A percentile compares a stretch with the other conserved stretches of the same genome.
Evolutionary conservation across 2,888 invertebrate genomes (phyloP).

Genomic region (Beris chalybata): DNA sequence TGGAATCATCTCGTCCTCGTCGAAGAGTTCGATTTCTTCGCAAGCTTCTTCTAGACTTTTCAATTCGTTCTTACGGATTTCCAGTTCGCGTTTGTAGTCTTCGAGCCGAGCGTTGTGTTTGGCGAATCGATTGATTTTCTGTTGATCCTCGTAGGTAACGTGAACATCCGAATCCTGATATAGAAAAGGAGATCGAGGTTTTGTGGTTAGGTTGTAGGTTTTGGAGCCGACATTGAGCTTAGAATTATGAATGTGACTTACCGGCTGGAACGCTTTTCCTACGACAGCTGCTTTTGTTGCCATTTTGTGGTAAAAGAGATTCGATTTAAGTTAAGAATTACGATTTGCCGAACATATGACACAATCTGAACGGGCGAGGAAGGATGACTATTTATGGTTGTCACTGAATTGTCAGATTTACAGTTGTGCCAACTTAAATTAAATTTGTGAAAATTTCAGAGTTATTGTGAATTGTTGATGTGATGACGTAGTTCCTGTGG

Average conservation of each 20-base stretch:
- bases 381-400: slow-evolving; percentile 11
- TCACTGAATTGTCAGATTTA: not conserved
- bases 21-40: slow-evolving; percentile 80
- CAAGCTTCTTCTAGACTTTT: slow-evolving; percentile 92
- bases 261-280: slow-evolving; percentile 73
- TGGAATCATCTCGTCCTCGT: slow-evolving; percentile 76
- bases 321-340: not conserved
- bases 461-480: too few species aligned
- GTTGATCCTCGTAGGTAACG: slow-evolving; percentile 95
- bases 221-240: not conserved
- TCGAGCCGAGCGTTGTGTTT: slow-evolving; percentile 89
- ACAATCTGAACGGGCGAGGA: not conserved
- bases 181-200: not conserved
- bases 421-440: slow-evolving; percentile 5
- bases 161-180: slow-evolving; percentile 80
- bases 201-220: slow-evolving; percentile 30
- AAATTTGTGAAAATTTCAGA: too few species aligned
- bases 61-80: slow-evolving; percentile 83
- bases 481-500: too few species aligned
- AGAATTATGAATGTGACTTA: slow-evolving; percentile 52
- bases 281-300: slow-evolving; percentile 55
- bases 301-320: slow-evolving; percentile 43
- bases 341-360: not conserved
- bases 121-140: slow-evolving; percentile 96
- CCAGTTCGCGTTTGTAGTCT: slow-evolving; percentile 85